Base-by-base conservation (phyloP, 2,888 invertebrate species). In the Eupithecia pulchellata region DNA sequence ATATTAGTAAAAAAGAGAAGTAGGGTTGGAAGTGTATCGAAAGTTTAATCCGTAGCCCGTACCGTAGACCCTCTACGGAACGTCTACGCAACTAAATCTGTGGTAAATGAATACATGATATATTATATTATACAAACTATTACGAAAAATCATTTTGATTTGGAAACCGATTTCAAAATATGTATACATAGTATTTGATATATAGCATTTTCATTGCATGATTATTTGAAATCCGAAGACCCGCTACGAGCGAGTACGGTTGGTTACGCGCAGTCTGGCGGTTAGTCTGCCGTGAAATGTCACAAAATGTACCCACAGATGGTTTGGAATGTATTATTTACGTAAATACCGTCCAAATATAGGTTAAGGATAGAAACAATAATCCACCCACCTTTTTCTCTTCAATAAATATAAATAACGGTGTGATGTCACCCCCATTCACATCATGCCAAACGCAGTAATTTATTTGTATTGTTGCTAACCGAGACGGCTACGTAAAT, bases 381-480 rank as follows among this genome's bases (percentile, higher is more conserved):
- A n/a, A 20, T 20, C 32, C 20, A 14, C 32, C 47, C 27, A 60
- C 47, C 30, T 20, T 47, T 42, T 17, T 36, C 27, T 34, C 32
- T 30, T 25, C 17, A 25, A 62, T 27, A 65, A 20, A 64, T 42
- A 55, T 55, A 62, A 62, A 55, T 63, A 61, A 47, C 36, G 30
- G 30, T 55, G 36, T 55, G 47, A 55, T 64, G 61, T 71, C 65
- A 30, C 58, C 8, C 63, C 52, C 60, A 66, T 69, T 64, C 52
- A 64, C 34, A 67, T 42, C 42, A 55, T 64, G 61, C 61, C 39
- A 63, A 65, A 63, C 58, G 68, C 63, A 66, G 60, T 68, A 61
- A 65, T 71, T 62, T 68, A 72, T 71, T 66, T 61, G 39, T 68
- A 63, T 42, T 64, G 57, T 61, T 74, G 65, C 69, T 69, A 74